Conservation (phyloP, 2,797 vertebrate species). For the Trachurus trachurus region DNA sequence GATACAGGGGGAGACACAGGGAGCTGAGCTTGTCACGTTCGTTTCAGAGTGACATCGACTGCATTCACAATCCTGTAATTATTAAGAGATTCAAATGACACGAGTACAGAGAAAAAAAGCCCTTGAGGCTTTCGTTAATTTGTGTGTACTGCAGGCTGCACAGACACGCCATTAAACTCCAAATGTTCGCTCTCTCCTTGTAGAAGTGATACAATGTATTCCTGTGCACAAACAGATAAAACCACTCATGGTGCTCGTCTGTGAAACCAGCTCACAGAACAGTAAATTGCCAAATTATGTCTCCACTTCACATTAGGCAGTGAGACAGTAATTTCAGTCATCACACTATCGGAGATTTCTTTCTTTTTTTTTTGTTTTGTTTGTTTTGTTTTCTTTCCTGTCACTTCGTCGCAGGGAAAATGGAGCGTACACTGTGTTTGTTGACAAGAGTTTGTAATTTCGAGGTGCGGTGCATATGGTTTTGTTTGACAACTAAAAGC, state of each 20-base stretch:
- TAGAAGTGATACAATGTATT: conserved; percentile 11
- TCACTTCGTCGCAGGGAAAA: conserved; percentile 43
- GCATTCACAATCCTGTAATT: conserved; percentile 33
- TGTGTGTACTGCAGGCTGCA: conserved; percentile 14
- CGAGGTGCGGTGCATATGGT: conserved; percentile 42
- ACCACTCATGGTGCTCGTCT: conserved; percentile 26
- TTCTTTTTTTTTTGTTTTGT: background rate
- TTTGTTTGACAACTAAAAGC: conserved; percentile 64
- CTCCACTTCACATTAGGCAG: conserved; percentile 42
- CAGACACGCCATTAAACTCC: conserved; percentile 34
- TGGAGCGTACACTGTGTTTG: conserved; percentile 27
- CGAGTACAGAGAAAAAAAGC: background rate
- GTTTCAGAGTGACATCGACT: conserved; percentile 30
- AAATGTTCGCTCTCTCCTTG: conserved; percentile 24
- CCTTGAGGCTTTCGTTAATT: conserved; percentile 21
- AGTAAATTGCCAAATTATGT: conserved; percentile 48
- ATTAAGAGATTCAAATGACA: conserved; percentile 36
- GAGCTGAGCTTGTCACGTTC: conserved; percentile 32
- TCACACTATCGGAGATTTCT: conserved; percentile 28
- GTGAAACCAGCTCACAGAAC: conserved; percentile 36
- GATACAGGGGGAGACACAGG: conserved; percentile 13
- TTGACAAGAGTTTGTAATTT: conserved; percentile 60
- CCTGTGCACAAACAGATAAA: conserved; percentile 42
- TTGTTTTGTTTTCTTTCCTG: conserved; percentile 12
- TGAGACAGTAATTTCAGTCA: conserved; percentile 43